Base-by-base conservation (phyloP, 2,888 invertebrate species). In the Ptycholaimellus sp. region DNA sequence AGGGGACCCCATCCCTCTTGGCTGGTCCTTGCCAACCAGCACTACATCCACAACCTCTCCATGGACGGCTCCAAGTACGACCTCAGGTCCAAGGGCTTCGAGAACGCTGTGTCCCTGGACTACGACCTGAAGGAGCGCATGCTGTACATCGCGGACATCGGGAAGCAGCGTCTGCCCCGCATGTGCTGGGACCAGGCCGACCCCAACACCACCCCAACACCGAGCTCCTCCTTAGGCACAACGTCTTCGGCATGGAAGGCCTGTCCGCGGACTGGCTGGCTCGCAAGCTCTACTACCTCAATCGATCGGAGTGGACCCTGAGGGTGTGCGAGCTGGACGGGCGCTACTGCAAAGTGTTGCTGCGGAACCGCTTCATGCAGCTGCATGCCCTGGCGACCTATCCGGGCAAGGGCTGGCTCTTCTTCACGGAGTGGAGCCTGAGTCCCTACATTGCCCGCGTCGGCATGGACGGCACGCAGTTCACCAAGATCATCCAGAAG, bases 221-320 rank as follows among this genome's bases (percentile, higher is more conserved):
- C 1, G 79, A 83, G 60, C 72, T 79, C 0, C 73, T 87, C 1
- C 74, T 90, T 31, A 68, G 80, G 30, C 85, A 87, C 54, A 83
- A 87, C 55, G 82, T 82, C 1, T 79, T 83, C 51, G 87, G 87
- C 2, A 67, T 96, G n/a, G 93, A 96, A 66, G 93, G 93, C 9
- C 74, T 96, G 33, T 77, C 87, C 0, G 70, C 96, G 7, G 96
- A 96, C 60, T 93, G 93, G 93, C 71, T 90, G 29, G 85, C 76
- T 1, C 49, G 82, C 29, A 96, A 96, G 59, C 65, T 96, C 1
- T 96, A 96, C 59, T 90, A 90, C 87, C 67, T 93, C 34, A 96
- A 96, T 57, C 68, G 87, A 44, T 80, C 87, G 59, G 77, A 83
- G 6, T 76, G 87, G 64, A 80, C 90, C 53, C 67, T 96, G 35